These are phyloP conservation scores for Agonopterix heracliana DNA, from an alignment of 2,888 invertebrate species.

Conservation along the genomic window DNA sequence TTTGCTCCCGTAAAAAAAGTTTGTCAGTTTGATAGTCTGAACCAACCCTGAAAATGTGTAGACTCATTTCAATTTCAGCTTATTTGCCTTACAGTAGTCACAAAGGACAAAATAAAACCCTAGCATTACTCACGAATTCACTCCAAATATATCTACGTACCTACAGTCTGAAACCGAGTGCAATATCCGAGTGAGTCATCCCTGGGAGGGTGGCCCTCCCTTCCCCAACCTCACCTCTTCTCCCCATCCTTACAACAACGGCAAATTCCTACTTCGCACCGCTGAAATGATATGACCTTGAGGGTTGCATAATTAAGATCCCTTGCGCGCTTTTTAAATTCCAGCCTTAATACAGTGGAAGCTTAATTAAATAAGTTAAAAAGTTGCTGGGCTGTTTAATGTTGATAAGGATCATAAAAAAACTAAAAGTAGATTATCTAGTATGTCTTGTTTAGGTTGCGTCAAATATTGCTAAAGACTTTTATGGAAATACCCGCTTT, in stretches of 20 bases:
- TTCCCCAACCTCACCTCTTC: conserved; percentile 1
- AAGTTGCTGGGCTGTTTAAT: too few species aligned
- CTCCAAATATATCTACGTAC: too few species aligned
- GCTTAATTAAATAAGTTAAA: not conserved
- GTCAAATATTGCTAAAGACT: too few species aligned
- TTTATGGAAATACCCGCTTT: too few species aligned
- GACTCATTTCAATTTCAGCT: too few species aligned
- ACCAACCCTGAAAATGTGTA: too few species aligned
- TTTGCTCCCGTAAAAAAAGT: too few species aligned
- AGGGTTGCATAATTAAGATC: conserved; percentile 3
- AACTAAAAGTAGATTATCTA: too few species aligned
- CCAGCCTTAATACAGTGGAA: not conserved
- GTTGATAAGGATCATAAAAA: too few species aligned
- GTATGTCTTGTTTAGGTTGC: too few species aligned
- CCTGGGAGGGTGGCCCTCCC: not conserved
- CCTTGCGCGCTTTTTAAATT: not conserved
- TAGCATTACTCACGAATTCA: not conserved
- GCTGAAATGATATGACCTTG: conserved; percentile 18
- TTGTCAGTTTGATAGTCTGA: too few species aligned
- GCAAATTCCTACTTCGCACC: not conserved
- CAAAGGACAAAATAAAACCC: not conserved
- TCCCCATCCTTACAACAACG: not conserved
- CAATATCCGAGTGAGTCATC: conserved; percentile 10
- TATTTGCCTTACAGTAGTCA: not conserved
- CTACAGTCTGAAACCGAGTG: too few species aligned